phyloP scores from a whole-genome alignment of 2,888 invertebrate species.

The Aproaerema taeniolella region DNA sequence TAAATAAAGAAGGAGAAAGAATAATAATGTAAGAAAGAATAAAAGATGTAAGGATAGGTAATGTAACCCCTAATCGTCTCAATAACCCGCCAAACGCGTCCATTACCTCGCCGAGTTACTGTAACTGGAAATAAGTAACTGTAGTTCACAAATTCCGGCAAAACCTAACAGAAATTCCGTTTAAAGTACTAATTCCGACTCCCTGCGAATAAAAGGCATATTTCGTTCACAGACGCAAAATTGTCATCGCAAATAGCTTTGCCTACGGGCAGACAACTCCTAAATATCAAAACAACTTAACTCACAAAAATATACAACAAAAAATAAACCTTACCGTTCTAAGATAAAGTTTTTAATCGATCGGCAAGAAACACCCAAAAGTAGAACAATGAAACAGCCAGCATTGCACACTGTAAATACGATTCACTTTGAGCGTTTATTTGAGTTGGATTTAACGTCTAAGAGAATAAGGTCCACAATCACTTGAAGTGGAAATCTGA shows the following conservation, averaged over 20 bases:
- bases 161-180: constrained; percentile 73
- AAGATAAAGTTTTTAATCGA: constrained; percentile 21
- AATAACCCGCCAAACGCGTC: no score
- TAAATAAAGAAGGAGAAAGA: no score
- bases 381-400: constrained; percentile 75
- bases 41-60: no score
- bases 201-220: constrained; percentile 75
- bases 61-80: no score
- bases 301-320: constrained; percentile 17
- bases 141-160: constrained; percentile 60
- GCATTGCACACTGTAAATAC: constrained; percentile 74
- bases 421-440: constrained; percentile 48
- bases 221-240: constrained; percentile 74
- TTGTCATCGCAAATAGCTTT: constrained; percentile 78
- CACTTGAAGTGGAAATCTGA: constrained; percentile 64
- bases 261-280: constrained; percentile 53
- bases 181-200: constrained; percentile 74
- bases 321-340: constrained; percentile 26
- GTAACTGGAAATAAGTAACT: constrained; percentile 35
- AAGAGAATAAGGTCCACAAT: constrained; percentile 62
- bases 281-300: constrained; percentile 38
- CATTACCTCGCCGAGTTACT: no score
- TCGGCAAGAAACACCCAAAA: constrained; percentile 33
- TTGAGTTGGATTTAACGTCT: constrained; percentile 47
- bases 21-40: no score